These are phyloP conservation scores for Polydesmus complanatus DNA, from an alignment of 2,888 invertebrate species.

Conservation along the genomic window DNA sequence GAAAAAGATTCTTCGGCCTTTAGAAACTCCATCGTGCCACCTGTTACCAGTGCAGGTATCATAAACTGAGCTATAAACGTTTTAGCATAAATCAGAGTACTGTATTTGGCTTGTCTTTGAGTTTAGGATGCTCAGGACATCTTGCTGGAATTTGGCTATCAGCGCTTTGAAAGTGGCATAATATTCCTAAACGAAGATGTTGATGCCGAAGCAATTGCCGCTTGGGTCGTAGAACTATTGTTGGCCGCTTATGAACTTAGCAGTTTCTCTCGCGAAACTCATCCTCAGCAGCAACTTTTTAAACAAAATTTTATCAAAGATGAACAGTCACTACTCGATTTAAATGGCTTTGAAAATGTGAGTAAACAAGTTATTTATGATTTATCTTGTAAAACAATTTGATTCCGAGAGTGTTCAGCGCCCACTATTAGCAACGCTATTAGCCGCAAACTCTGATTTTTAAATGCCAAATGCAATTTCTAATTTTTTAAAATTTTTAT, in stretches of 20 bases:
- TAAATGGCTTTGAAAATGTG: no score
- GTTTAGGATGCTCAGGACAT: slow-evolving; percentile 3
- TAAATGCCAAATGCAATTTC: no score
- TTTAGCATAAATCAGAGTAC: no score
- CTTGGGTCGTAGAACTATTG: slow-evolving; percentile 7
- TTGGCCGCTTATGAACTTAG: slow-evolving; percentile 7
- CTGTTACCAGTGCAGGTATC: no score
- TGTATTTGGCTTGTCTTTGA: no score
- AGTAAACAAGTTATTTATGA: no score
- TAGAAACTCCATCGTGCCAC: background rate
- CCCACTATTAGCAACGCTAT: no score
- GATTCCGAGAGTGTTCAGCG: no score
- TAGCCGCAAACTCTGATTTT: no score
- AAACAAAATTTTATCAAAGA: background rate
- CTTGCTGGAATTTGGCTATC: slow-evolving; percentile 2
- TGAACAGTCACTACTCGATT: no score
- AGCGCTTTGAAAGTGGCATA: background rate
- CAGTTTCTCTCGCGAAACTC: background rate
- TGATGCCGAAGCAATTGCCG: background rate
- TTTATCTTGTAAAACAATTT: no score
- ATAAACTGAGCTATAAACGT: no score
- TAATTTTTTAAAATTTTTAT: background rate
- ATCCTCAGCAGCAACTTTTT: background rate
- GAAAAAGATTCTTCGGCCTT: slow-evolving; percentile 1
- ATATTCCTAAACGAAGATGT: background rate